Conservation (phyloP, 1,140 invertebrate species). For the Heliconius melpomene region DNA sequence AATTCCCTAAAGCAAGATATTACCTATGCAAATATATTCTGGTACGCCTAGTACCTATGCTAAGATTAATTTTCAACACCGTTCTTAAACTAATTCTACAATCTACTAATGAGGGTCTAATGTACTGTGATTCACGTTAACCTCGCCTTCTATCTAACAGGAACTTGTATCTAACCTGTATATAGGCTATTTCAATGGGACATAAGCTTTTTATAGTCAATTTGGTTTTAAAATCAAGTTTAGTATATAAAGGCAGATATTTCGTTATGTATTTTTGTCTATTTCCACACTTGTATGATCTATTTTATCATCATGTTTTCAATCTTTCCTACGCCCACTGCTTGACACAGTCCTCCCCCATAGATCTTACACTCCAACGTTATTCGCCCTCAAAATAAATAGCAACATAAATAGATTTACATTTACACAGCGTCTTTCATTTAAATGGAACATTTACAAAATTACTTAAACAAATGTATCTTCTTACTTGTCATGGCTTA, state of each 20-base stretch:
- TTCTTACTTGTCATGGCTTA: not conserved
- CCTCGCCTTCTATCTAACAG: not conserved
- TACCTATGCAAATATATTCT: not conserved
- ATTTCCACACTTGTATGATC: too few relatives aligned
- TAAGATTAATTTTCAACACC: not conserved
- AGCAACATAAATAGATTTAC: too few relatives aligned
- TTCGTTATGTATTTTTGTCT: too few relatives aligned
- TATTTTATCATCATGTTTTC: too few relatives aligned
- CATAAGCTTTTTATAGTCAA: not conserved
- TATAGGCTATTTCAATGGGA: not conserved
- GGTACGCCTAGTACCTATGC: not conserved
- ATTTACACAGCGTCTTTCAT: too few relatives aligned
- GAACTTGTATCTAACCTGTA: not conserved
- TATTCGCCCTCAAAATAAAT: too few relatives aligned
- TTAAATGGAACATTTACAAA: not conserved
- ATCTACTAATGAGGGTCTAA: slow-evolving; percentile 1
- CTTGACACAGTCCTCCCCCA: too few relatives aligned
- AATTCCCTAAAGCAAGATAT: too few relatives aligned
- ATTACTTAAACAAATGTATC: slow-evolving; percentile 6
- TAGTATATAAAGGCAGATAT: too few relatives aligned
- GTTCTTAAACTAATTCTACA: not conserved
- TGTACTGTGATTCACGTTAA: not conserved
- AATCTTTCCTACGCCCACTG: too few relatives aligned
- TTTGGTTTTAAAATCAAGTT: not conserved
- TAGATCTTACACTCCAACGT: too few relatives aligned